Conservation (phyloP, 2,113 vertebrate species). For the Pterocles gutturalis region DNA sequence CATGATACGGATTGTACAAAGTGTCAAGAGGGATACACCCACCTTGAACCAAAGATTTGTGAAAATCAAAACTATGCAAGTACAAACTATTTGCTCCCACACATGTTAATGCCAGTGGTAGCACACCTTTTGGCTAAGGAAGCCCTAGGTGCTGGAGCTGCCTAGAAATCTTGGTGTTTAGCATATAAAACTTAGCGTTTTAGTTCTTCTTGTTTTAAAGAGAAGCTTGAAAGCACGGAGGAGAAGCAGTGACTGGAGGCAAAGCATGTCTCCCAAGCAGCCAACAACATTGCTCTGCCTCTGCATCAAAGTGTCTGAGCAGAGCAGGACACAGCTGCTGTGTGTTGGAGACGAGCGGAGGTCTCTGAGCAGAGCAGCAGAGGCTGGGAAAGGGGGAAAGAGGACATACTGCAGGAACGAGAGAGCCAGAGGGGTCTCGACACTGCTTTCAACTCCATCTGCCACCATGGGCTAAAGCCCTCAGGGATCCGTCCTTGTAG, state of each 20-base stretch:
- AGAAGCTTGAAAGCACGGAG: background rate
- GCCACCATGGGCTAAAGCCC: background rate
- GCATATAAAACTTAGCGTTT: background rate
- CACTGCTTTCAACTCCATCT: background rate
- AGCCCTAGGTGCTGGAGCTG: background rate
- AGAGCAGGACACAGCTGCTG: background rate
- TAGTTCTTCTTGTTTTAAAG: background rate
- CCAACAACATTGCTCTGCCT: background rate
- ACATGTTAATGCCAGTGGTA: background rate
- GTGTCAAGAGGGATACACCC: background rate
- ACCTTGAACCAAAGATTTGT: background rate
- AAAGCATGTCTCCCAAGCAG: background rate
- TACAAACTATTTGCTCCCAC: background rate
- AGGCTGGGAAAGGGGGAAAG: background rate
- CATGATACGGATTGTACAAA: background rate
- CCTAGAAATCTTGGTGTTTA: background rate
- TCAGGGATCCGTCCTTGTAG: accelerated
- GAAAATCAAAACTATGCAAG: background rate
- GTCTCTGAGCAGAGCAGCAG: background rate
- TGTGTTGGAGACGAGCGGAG: background rate
- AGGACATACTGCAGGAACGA: no score
- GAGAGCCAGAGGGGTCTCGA: background rate
- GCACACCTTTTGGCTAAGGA: background rate
- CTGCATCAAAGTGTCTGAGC: accelerated
- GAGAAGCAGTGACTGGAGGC: background rate